Evolutionary conservation across 2,797 vertebrate genomes (phyloP).

Genomic region (Sebastes ruberrimus): DNA sequence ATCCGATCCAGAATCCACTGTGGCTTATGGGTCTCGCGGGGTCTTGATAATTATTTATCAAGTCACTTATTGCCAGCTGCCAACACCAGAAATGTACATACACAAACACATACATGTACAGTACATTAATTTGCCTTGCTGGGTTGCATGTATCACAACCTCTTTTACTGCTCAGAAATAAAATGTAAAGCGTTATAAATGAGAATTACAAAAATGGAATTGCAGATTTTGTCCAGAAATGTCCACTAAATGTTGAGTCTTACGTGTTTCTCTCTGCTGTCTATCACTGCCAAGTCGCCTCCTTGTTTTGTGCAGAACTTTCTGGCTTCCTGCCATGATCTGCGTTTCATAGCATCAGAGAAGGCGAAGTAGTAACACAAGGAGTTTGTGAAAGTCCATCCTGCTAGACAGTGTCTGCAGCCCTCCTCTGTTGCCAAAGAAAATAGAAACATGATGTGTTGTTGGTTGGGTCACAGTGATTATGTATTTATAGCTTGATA

Average conservation of each 20-base stretch:
- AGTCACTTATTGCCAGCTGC: constrained; percentile 44
- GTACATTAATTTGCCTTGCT: neutral
- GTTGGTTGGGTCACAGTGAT: neutral
- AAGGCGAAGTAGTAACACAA: constrained; percentile 68
- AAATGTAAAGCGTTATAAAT: neutral
- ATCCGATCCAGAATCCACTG: constrained; percentile 72
- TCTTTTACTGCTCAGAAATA: neutral
- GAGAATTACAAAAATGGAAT: neutral
- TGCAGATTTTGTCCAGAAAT: neutral
- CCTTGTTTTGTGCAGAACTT: constrained; percentile 56
- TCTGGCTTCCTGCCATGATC: constrained; percentile 58
- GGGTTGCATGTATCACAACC: neutral
- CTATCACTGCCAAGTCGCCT: constrained; percentile 61
- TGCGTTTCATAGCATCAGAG: neutral
- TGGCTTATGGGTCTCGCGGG: accelerated
- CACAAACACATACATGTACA: neutral
- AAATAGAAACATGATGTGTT: neutral
- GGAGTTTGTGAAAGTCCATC: constrained; percentile 66
- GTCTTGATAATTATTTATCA: constrained; percentile 40
- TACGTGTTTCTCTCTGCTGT: constrained; percentile 69
- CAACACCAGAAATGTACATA: constrained; percentile 5
- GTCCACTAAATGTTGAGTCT: constrained; percentile 4
- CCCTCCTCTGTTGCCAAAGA: constrained; percentile 59
- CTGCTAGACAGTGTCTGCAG: constrained; percentile 72
- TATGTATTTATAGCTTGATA: neutral